phyloP scores from a whole-genome alignment of 1,140 invertebrate genomes.

The Lethocerus indicus region DNA sequence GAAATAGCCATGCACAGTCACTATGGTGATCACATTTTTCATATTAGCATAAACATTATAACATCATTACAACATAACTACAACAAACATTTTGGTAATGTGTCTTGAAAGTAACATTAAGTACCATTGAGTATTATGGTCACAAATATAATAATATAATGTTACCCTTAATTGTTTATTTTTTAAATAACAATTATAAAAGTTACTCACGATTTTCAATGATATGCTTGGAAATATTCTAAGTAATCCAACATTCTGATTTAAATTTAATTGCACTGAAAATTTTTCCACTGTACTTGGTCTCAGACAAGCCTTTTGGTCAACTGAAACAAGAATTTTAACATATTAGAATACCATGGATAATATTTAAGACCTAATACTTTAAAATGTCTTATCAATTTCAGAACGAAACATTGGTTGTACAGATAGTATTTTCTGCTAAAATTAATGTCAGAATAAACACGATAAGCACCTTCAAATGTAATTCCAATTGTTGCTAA shows the following conservation, averaged over 20 bases:
- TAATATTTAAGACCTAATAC: not conserved
- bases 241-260: slow-evolving; percentile 68
- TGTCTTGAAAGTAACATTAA: no score
- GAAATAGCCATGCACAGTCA: no score
- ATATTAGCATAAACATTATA: no score
- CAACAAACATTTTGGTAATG: no score
- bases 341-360: not conserved
- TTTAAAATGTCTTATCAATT: not conserved
- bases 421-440: not conserved
- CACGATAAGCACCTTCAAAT: slow-evolving; percentile 31
- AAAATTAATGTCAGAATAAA: not conserved
- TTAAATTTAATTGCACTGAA: slow-evolving; percentile 56
- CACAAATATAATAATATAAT: no score
- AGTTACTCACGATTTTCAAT: slow-evolving; percentile 41
- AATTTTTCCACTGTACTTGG: slow-evolving; percentile 55
- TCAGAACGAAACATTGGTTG: not conserved
- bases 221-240: slow-evolving; percentile 85
- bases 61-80: no score
- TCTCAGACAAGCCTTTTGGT: slow-evolving; percentile 61
- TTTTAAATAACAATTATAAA: no score
- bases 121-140: no score
- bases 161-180: no score
- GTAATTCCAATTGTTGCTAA: slow-evolving; percentile 68
- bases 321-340: slow-evolving; percentile 36
- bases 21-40: no score